Evolutionary conservation across 2,113 vertebrate species (phyloP), one percentile per base, ranked within the genome.

Genomic region (Dipodomys stephensi): DNA sequence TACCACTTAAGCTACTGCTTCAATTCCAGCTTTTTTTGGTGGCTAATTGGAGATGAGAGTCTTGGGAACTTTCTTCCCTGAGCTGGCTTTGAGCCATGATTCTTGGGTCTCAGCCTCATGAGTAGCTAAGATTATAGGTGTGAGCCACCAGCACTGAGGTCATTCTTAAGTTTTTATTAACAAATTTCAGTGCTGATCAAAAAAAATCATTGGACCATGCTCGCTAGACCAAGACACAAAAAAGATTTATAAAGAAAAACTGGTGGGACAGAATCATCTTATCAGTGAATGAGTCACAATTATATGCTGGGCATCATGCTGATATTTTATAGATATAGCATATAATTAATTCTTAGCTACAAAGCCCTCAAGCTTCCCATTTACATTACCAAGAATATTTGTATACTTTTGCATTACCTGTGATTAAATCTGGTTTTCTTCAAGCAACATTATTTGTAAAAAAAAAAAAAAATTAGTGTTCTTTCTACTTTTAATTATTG

Each of bases 401-500:
- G 62, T 15, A 65, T 30, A 80, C 91, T 39, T 49, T 60, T 28
- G 65, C 30, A 30, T 85, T 25, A 46, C 39, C 6, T 77, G 25
- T 62, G 64, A 89, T 78, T 91, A 91, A 81, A 68, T 32, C 82
- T 83, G 30, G 44, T 64, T 62, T 39, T 39, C 39, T 86, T 83
- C 57, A 88, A 93, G 25, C 57, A 65, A 60, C 91, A 64, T 2
- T 22, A 87, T 71, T 76, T 57, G 46, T 49, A 49, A 25, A n/a
- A 92, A 83, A 71, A 62, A 35, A 39, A 77, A 92, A 76, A 77
- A 44, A 46, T 90, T n/a, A 8, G 16, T 64, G 89, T 83, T 93
- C 30, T 83, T 93, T 93, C 32, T 88, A 28, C 27, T 67, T 83
- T 88, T 90, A 83, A 87, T 90, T 90, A 72, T 65, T 90, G 25